These are phyloP conservation scores for Microtus richardsoni DNA, from an alignment of 2,113 vertebrate species.

Conservation along the genomic window DNA sequence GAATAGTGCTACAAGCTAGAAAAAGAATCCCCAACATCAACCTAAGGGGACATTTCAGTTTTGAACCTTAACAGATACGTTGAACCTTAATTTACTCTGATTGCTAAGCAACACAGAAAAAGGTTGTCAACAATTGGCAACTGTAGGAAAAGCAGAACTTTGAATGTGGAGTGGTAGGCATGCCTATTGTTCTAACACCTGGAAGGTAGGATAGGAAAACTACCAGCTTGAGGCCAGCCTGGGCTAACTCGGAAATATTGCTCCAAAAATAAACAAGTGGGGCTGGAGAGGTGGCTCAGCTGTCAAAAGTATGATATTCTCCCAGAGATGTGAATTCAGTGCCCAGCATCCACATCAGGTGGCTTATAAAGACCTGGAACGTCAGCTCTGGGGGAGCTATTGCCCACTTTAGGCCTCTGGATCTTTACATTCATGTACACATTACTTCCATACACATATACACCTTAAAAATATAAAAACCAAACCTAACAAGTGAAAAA, in stretches of 20 bases:
- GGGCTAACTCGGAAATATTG: not conserved
- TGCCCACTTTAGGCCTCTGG: not conserved
- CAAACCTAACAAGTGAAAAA: not conserved
- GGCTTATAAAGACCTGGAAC: not conserved
- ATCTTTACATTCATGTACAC: not conserved
- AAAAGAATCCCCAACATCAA: not conserved
- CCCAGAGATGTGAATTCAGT: not conserved
- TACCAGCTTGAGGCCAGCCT: not conserved
- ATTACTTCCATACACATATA: not conserved
- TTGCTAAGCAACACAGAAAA: not conserved
- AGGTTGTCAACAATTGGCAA: not conserved
- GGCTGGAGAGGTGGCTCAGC: not conserved
- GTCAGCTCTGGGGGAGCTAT: not conserved
- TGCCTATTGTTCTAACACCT: not conserved
- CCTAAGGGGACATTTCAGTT: not conserved
- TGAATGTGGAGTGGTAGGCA: not conserved
- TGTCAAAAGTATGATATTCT: not conserved
- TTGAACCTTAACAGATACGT: not conserved
- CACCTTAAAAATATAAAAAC: not conserved
- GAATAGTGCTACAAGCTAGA: not conserved
- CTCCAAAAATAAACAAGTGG: not conserved
- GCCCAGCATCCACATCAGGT: no score
- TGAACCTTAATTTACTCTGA: not conserved
- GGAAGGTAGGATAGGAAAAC: not conserved
- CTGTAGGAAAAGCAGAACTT: not conserved